These are phyloP conservation scores for Cordylochernes scorpioides DNA, from an alignment of 2,888 invertebrate species.

Conservation along the genomic window DNA sequence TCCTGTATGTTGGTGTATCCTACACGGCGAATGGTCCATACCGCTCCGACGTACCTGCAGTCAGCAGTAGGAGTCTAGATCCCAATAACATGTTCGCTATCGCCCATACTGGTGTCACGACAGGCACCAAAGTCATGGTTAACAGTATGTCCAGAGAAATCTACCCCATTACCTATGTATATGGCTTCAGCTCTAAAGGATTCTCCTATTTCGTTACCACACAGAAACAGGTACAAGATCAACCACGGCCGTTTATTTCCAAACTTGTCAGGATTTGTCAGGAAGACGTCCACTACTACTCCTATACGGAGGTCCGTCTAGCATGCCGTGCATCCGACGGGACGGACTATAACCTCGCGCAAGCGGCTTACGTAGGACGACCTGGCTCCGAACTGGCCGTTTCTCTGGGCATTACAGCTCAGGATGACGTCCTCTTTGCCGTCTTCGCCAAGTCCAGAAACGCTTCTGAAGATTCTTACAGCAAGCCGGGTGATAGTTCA, in stretches of 20 bases:
- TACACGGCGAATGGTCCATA: constrained; percentile 73
- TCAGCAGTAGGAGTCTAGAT: constrained; percentile 65
- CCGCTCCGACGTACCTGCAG: constrained; percentile 73
- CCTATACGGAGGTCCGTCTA: constrained; percentile 92
- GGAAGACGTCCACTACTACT: constrained; percentile 80
- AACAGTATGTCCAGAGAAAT: constrained; percentile 66
- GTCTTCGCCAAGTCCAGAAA: constrained; percentile 63
- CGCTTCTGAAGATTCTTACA: constrained; percentile 17
- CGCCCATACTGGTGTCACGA: constrained; percentile 64
- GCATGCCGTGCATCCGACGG: constrained; percentile 47
- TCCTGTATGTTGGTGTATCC: constrained; percentile 84
- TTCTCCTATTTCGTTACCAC: constrained; percentile 91
- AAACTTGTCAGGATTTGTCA: constrained; percentile 84
- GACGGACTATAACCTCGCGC: constrained; percentile 63
- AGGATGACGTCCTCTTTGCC: constrained; percentile 82
- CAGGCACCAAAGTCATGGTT: constrained; percentile 68
- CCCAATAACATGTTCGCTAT: constrained; percentile 58
- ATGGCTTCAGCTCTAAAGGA: constrained; percentile 78
- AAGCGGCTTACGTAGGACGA: constrained; percentile 78
- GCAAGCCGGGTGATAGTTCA: constrained; percentile 32
- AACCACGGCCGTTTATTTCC: constrained; percentile 52
- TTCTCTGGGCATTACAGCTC: constrained; percentile 61
- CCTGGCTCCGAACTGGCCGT: constrained; percentile 75
- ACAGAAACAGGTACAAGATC: constrained; percentile 50
- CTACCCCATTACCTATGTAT: constrained; percentile 80